Percentiles rank a stretch among this genome's conserved stretches.
Evolutionary conservation across 2,113 vertebrate species (phyloP).

Genomic region (Ellobius talpinus): DNA sequence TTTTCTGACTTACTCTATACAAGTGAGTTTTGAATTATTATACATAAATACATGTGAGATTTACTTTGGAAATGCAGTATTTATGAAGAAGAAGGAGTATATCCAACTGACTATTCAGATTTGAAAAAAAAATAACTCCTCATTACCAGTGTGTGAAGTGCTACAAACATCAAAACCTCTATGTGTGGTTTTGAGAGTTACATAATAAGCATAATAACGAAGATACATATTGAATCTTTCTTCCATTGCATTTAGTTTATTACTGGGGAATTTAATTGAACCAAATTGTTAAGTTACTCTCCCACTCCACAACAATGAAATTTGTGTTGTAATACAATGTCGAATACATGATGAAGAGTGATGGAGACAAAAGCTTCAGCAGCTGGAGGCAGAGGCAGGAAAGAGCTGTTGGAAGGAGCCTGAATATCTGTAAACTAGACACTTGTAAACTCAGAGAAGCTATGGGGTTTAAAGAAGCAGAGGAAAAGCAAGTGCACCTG

Average conservation of each 20-base stretch:
- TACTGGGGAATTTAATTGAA: background rate
- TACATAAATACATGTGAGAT: background rate
- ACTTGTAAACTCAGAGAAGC: background rate
- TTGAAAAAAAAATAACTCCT: background rate
- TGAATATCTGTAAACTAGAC: accelerated
- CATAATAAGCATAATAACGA: background rate
- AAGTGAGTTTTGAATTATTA: background rate
- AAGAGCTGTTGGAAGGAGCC: background rate
- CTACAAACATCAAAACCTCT: background rate
- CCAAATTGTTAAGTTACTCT: background rate
- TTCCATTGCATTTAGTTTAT: background rate
- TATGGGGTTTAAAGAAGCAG: background rate
- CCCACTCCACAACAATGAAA: background rate
- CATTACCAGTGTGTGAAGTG: background rate
- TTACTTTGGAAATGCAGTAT: background rate
- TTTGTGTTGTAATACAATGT: accelerated
- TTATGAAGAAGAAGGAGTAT: background rate
- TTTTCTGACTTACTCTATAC: background rate
- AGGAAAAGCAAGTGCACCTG: background rate
- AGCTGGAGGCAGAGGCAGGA: background rate
- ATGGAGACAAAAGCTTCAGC: background rate
- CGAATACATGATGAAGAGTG: background rate
- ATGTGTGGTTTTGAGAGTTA: background rate
- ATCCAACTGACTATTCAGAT: background rate
- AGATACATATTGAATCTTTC: background rate